Evolutionary conservation across 2,797 vertebrate species (phyloP).

Genomic region (Hemibagrus guttatus): DNA sequence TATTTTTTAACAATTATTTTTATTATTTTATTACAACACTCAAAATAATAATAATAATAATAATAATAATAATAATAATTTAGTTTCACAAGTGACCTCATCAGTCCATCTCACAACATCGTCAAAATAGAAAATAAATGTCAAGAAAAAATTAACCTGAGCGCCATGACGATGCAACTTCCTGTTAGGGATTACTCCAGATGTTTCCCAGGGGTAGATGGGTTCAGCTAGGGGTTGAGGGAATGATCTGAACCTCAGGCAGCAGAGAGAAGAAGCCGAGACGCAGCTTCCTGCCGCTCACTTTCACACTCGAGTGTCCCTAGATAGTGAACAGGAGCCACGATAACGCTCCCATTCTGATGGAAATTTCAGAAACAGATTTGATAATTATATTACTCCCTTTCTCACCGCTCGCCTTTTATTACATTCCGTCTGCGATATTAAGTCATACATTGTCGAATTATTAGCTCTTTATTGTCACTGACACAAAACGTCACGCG

Average conservation of each 20-base stretch:
- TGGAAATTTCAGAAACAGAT: conserved; percentile 27
- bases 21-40: no score
- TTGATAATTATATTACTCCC: conserved; percentile 32
- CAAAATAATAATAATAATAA: no score
- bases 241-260: not conserved
- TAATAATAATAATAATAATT: no score
- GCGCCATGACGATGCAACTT: not conserved
- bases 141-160: no score
- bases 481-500: not conserved
- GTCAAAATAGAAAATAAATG: no score
- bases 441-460: conserved; percentile 20
- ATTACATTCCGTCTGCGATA: conserved; percentile 28
- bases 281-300: not conserved
- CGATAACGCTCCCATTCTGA: not conserved
- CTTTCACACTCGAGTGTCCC: conserved; percentile 1
- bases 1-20: no score
- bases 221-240: not conserved
- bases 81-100: no score
- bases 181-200: not conserved
- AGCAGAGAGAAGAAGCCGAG: not conserved
- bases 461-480: conserved; percentile 47
- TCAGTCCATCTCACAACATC: no score
- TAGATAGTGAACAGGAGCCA: not conserved
- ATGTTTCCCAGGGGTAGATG: not conserved
- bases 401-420: conserved; percentile 3